Evolutionary conservation across 2,888 invertebrate genomes (phyloP).

Genomic region (Muscina levida): DNA sequence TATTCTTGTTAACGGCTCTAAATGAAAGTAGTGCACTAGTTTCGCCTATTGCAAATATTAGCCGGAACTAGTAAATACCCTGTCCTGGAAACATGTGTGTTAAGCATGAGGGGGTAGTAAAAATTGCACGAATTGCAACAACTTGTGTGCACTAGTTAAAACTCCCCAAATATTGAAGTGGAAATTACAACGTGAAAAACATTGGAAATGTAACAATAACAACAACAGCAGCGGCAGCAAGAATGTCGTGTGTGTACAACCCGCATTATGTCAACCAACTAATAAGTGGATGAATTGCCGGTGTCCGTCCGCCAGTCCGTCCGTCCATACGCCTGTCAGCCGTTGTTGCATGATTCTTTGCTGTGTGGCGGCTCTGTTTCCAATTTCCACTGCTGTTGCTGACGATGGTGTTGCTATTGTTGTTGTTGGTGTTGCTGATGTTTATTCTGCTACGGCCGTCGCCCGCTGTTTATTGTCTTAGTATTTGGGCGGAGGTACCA

Average conservation of each 20-base stretch:
- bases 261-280: conserved; percentile 55
- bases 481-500: conserved; percentile 60
- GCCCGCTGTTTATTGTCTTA: conserved; percentile 34
- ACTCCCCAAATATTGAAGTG: conserved; percentile 18
- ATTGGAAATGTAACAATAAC: conserved; percentile 37
- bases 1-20: too few species aligned
- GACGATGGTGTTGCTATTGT: conserved; percentile 39
- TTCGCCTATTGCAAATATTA: too few species aligned
- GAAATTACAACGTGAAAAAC: conserved; percentile 7
- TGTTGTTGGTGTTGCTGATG: conserved; percentile 34
- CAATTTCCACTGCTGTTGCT: conserved; percentile 7
- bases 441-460: conserved; percentile 13
- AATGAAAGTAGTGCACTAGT: too few species aligned
- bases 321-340: not conserved
- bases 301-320: conserved; percentile 4
- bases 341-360: conserved; percentile 56
- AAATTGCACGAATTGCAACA: too few species aligned
- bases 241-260: conserved; percentile 35
- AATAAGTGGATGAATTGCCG: conserved; percentile 48
- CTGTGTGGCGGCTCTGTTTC: conserved; percentile 33
- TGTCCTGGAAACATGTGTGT: too few species aligned
- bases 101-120: too few species aligned
- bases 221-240: conserved; percentile 29
- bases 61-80: too few species aligned
- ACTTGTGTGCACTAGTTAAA: not conserved